Evolutionary conservation across 2,797 vertebrate species (phyloP).

Genomic region (Gouania willdenowi): DNA sequence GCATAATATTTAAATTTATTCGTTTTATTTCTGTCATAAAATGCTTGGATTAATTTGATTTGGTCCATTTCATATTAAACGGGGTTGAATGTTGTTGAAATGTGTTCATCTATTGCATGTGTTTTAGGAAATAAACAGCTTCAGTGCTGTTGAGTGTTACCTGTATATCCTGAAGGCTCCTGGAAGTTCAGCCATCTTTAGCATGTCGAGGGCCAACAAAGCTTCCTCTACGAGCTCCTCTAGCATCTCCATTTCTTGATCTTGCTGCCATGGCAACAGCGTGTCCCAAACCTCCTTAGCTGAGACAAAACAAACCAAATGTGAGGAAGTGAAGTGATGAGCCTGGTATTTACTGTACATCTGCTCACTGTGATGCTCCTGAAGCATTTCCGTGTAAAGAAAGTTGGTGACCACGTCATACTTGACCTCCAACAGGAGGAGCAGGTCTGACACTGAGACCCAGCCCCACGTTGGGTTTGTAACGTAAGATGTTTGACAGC

Average conservation of each 20-base stretch:
- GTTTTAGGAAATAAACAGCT: not conserved
- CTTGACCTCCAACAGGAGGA: conserved; percentile 69
- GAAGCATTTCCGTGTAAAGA: conserved; percentile 75
- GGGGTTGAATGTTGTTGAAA: no score
- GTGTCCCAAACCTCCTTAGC: conserved; percentile 61
- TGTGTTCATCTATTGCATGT: no score
- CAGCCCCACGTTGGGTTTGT: conserved; percentile 42
- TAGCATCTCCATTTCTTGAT: conserved; percentile 53
- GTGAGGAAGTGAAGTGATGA: not conserved
- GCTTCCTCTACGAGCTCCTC: conserved; percentile 56
- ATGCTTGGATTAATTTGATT: no score
- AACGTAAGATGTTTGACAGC: conserved; percentile 3
- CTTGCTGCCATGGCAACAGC: conserved; percentile 56
- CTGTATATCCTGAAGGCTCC: conserved; percentile 75
- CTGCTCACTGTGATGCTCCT: conserved; percentile 69
- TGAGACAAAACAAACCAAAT: conserved; percentile 25
- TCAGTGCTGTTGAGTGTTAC: conserved; percentile 17
- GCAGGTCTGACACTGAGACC: conserved; percentile 53
- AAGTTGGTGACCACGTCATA: conserved; percentile 65
- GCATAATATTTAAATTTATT: no score
- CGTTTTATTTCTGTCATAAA: no score
- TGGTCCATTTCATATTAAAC: no score
- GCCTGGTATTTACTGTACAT: no score
- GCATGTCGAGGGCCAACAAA: conserved; percentile 58
- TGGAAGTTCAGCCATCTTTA: conserved; percentile 65